Evolutionary conservation across 2,888 invertebrate genomes (phyloP).

Genomic region (Sisyra nigra): DNA sequence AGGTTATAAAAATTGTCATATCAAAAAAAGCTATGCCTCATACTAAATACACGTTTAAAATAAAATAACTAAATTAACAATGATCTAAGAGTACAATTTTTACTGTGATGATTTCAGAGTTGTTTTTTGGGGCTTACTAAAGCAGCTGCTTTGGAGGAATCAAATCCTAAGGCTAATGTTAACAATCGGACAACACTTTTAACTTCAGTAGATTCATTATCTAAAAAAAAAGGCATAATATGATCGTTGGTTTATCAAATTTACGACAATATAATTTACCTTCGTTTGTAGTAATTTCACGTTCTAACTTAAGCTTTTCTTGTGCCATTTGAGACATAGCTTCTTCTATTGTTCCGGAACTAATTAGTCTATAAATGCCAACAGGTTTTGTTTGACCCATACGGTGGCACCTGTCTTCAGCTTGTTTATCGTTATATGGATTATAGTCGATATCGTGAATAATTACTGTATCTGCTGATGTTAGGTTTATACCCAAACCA

Average conservation of each 20-base stretch:
- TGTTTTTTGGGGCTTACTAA: conserved; percentile 21
- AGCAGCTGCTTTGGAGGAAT: conserved; percentile 20
- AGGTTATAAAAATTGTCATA: too few relatives aligned
- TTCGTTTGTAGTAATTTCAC: conserved; percentile 57
- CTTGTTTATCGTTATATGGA: conserved; percentile 96
- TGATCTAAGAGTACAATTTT: too few relatives aligned
- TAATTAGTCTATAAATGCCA: conserved; percentile 67
- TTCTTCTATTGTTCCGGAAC: conserved; percentile 81
- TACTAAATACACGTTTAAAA: too few relatives aligned
- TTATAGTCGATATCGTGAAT: conserved; percentile 98
- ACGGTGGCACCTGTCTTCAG: conserved; percentile 76
- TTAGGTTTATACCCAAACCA: conserved; percentile 89
- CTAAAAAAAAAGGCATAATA: conserved; percentile 25
- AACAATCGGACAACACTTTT: conserved; percentile 67
- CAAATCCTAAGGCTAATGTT: conserved; percentile 59
- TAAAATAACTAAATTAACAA: too few relatives aligned
- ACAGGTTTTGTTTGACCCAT: conserved; percentile 73
- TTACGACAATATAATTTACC: too few relatives aligned
- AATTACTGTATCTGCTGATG: conserved; percentile 87
- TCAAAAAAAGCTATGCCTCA: too few relatives aligned
- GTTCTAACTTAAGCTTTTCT: conserved; percentile 81
- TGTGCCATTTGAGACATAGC: conserved; percentile 80
- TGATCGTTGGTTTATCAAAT: too few relatives aligned
- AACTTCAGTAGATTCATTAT: conserved; percentile 54
- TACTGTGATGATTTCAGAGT: conserved; percentile 5